phyloP scores from a whole-genome alignment of 2,113 vertebrate genomes.

The Leptobrachium ailaonicum region DNA sequence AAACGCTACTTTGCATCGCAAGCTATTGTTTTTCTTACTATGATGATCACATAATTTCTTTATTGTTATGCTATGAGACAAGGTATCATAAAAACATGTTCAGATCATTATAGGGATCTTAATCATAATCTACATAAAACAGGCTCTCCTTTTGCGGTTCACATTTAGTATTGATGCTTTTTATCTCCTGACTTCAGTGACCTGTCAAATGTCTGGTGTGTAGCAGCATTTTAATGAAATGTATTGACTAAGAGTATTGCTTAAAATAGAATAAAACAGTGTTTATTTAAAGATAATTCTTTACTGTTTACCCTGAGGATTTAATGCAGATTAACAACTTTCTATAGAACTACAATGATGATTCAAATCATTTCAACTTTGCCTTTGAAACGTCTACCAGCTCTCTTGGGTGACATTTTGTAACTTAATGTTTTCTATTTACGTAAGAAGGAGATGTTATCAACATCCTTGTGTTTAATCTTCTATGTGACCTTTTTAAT shows the following conservation, averaged over 20 bases:
- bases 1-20: constrained; percentile 5
- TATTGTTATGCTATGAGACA: not conserved
- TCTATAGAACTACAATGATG: too few species aligned
- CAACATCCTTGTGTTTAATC: too few species aligned
- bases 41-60: not conserved
- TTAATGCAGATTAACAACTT: too few species aligned
- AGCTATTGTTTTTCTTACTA: not conserved
- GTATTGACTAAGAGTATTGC: not conserved
- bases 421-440: too few species aligned
- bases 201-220: not conserved
- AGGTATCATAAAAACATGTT: constrained; percentile 14
- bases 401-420: too few species aligned
- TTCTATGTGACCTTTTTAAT: too few species aligned
- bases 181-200: not conserved
- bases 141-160: not conserved
- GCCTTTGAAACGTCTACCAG: too few species aligned
- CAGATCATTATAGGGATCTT: not conserved
- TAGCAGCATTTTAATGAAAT: not conserved
- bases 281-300: too few species aligned
- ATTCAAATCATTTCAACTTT: too few species aligned
- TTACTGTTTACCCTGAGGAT: too few species aligned
- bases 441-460: too few species aligned
- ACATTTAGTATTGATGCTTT: not conserved
- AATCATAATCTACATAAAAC: not conserved
- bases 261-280: not conserved